Conservation (phyloP, 2,113 vertebrate species). For the Axis porcinus region DNA sequence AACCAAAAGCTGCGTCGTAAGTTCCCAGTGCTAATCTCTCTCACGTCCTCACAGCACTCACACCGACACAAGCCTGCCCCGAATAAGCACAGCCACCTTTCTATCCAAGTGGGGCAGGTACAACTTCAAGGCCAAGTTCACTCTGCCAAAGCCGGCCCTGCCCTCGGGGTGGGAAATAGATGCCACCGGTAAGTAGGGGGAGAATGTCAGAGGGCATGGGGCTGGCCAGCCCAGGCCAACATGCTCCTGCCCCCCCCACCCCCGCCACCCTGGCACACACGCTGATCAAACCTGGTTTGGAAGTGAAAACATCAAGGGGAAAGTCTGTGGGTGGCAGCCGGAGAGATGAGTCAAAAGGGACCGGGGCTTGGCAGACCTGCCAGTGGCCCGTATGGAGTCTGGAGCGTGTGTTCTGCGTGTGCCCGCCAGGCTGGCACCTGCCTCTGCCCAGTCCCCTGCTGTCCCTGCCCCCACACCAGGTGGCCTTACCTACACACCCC, state of each 20-base stretch:
- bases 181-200: not conserved
- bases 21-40: not conserved
- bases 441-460: not conserved
- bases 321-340: not conserved
- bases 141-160: not conserved
- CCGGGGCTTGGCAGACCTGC: not conserved
- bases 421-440: not conserved
- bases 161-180: not conserved
- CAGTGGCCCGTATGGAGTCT: fast-evolving
- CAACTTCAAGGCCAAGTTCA: not conserved
- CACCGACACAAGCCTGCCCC: not conserved
- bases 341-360: not conserved
- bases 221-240: not conserved
- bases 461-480: not conserved
- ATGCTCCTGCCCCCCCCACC: not conserved
- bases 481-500: not conserved
- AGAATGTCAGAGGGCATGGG: not conserved
- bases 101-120: not conserved
- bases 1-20: not conserved
- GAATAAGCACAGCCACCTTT: not conserved
- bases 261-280: not conserved
- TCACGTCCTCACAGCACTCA: not conserved
- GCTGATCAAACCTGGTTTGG: not conserved
- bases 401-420: fast-evolving
- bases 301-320: not conserved